A percentile compares a stretch with the other conserved stretches of the same genome.
phyloP scores from a whole-genome alignment of 2,113 vertebrate species.

The Atractosteus spatula region DNA sequence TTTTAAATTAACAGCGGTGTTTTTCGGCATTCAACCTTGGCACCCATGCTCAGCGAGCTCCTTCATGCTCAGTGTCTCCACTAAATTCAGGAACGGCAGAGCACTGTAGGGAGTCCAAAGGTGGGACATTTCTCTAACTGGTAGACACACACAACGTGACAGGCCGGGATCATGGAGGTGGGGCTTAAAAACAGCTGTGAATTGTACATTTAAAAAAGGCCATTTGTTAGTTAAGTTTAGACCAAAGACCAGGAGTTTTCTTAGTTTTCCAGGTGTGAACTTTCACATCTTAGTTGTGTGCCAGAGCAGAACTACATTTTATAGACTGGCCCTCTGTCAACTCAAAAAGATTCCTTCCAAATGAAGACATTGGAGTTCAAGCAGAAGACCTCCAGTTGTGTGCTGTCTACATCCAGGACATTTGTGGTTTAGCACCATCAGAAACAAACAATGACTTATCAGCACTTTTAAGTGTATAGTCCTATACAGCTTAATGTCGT shows the following conservation, averaged over 20 bases:
- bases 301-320: slow-evolving; percentile 33
- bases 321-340: slow-evolving; percentile 10
- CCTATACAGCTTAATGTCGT: slow-evolving; percentile 10
- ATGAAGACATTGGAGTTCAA: slow-evolving; percentile 34
- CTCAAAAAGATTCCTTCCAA: slow-evolving; percentile 22
- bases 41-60: background rate
- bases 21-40: too few species aligned
- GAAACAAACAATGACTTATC: slow-evolving; percentile 20
- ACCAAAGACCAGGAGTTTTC: too few species aligned
- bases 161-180: too few species aligned
- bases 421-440: slow-evolving; percentile 52
- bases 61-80: background rate
- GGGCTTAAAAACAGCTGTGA: too few species aligned
- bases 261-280: too few species aligned
- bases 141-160: too few species aligned
- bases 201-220: too few species aligned
- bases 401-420: slow-evolving; percentile 23
- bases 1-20: too few species aligned
- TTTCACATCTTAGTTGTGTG: background rate
- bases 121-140: too few species aligned
- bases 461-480: slow-evolving; percentile 16
- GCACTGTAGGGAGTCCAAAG: too few species aligned
- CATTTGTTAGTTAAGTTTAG: too few species aligned
- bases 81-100: background rate
- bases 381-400: slow-evolving; percentile 4